Base-by-base conservation (phyloP, 2,888 invertebrate genomes). In the Mimas tiliae region DNA sequence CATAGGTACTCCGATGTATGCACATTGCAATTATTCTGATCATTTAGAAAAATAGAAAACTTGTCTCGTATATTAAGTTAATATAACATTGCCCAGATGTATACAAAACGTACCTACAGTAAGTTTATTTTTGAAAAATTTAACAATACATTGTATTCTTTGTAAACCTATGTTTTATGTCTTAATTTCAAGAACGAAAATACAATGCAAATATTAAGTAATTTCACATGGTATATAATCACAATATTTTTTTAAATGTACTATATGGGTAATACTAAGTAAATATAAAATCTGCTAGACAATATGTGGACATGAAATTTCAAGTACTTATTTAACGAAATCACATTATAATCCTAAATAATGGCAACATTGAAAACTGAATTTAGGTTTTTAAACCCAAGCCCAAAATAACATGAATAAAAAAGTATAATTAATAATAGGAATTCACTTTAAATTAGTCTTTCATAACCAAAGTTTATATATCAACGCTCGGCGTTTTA, bases 1-100 rank as follows among this genome's bases (percentile, higher is more conserved):
- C 0, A 34, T 4, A 55, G n/a, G n/a, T 55, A 55, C 55, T 33
- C 42, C 27, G 19, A 58, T 58, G 58, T 58, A 58, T 42, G 58
- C 42, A 21, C 19, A 58, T 38, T 38, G 55, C 38, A 58, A 42
- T 19, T 19, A 12, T 58, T 19, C 58, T 58, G 58, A 58, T 42
- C 19, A 58, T 58, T 58, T 58, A 58, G 58, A 58, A 58, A 58
- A 58, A 58, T 58, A 58, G 58, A 58, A 58, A 42, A 58, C 42
- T 12, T 42, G 58, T 58, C 53, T 55, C 55, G 38, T 42, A 58
- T 58, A 42, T 58, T 42, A 52, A n/a, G 27, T 21, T 51, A 38
- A 34, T 58, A 58, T 58, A 55, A 55, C 27, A 58, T 58, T 58
- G 55, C 55, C 55, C 55, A 58, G 55, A 38, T 53, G 53, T 53